Conservation (phyloP, 2,888 invertebrate genomes). For the Nomada flava region DNA sequence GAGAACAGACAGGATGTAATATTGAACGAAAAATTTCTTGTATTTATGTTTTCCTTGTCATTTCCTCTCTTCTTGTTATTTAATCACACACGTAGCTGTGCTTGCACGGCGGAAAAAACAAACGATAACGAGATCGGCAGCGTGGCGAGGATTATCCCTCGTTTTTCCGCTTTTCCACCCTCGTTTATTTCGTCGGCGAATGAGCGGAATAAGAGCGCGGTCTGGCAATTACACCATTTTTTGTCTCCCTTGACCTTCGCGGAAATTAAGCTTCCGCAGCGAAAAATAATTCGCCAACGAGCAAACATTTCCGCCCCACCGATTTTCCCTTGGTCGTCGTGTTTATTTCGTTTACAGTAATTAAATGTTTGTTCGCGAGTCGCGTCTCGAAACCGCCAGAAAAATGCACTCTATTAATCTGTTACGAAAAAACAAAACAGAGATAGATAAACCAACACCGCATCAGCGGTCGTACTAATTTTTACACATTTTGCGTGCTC, state of each 20-base stretch:
- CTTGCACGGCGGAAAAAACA: background rate
- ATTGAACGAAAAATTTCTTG: no score
- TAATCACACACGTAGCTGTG: background rate
- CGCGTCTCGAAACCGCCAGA: no score
- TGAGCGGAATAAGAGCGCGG: slow-evolving; percentile 22
- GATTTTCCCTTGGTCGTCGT: background rate
- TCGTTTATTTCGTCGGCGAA: slow-evolving; percentile 34
- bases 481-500: no score
- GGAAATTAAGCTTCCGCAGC: slow-evolving; percentile 23
- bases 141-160: slow-evolving; percentile 11
- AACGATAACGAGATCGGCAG: slow-evolving; percentile 28
- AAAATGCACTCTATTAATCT: no score
- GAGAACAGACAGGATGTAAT: no score
- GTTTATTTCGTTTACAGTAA: slow-evolving; percentile 1
- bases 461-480: no score
- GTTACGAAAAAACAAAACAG: no score
- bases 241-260: slow-evolving; percentile 36
- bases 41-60: no score
- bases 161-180: slow-evolving; percentile 34
- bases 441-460: no score
- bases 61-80: background rate
- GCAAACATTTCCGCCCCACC: slow-evolving; percentile 25
- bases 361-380: background rate
- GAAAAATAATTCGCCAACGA: slow-evolving; percentile 29
- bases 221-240: slow-evolving; percentile 29